Evolutionary conservation across 2,113 vertebrate genomes (phyloP).

Genomic region (Sigmodon hispidus): DNA sequence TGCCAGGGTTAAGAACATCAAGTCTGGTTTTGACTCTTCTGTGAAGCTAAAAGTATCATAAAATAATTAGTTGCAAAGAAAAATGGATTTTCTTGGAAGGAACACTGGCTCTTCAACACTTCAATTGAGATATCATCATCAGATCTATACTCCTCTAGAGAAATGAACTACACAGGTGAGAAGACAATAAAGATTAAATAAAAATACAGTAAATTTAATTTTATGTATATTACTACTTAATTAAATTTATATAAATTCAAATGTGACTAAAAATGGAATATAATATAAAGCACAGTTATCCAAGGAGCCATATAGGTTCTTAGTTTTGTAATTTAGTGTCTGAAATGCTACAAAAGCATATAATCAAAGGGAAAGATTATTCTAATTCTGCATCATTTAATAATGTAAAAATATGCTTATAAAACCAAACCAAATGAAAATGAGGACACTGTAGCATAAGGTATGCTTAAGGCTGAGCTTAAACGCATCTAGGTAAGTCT

Average conservation of each 20-base stretch:
- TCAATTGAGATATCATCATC: background rate
- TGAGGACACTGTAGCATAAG: background rate
- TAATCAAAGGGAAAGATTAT: constrained; percentile 26
- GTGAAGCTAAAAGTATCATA: constrained; percentile 8
- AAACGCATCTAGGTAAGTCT: background rate
- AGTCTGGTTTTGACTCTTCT: constrained; percentile 7
- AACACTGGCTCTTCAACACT: constrained; percentile 21
- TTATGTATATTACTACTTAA: constrained; percentile 42
- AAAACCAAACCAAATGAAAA: constrained; percentile 44
- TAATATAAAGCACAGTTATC: background rate
- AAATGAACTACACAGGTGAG: constrained; percentile 15
- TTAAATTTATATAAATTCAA: constrained; percentile 41
- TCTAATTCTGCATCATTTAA: constrained; percentile 52
- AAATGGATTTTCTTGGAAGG: constrained; percentile 20
- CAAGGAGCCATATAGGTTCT: background rate
- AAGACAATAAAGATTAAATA: background rate
- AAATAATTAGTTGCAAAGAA: constrained; percentile 41
- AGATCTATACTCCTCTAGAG: background rate
- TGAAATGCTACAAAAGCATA: constrained; percentile 40
- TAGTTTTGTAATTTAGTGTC: constrained; percentile 51
- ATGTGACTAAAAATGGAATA: background rate
- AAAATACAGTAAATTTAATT: constrained; percentile 2
- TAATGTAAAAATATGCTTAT: constrained; percentile 16
- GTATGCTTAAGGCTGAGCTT: background rate
- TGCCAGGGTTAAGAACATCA: background rate